These are phyloP conservation scores for Andrena bucephala DNA, from an alignment of 2,888 invertebrate species.

Conservation along the genomic window DNA sequence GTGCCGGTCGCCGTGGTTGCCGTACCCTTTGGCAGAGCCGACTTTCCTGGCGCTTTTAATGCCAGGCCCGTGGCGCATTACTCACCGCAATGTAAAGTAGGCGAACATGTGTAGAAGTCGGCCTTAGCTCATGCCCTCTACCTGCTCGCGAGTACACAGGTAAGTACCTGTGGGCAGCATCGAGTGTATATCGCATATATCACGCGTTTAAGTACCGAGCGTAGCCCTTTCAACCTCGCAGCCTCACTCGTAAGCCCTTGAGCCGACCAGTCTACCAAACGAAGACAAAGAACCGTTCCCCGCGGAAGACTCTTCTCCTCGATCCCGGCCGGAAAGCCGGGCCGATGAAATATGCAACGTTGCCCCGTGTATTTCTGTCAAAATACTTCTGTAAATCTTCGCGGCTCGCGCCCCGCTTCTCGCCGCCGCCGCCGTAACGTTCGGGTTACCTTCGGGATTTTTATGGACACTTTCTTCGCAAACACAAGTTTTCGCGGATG, in stretches of 20 bases:
- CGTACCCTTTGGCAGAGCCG: slow-evolving; percentile 61
- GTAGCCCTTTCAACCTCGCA: slow-evolving; percentile 59
- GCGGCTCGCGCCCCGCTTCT: slow-evolving; percentile 10
- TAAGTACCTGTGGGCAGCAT: slow-evolving; percentile 69
- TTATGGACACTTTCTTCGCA: background rate
- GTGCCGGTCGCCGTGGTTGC: slow-evolving; percentile 45
- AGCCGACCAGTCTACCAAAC: slow-evolving; percentile 42
- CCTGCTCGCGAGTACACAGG: slow-evolving; percentile 65
- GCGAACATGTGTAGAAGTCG: slow-evolving; percentile 70
- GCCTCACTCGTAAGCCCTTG: slow-evolving; percentile 47
- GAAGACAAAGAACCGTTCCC: slow-evolving; percentile 53
- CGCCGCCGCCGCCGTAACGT: background rate
- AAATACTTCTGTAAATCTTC: slow-evolving; percentile 52
- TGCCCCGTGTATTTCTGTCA: slow-evolving; percentile 58
- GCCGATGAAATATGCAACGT: slow-evolving; percentile 57
- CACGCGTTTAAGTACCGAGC: slow-evolving; percentile 71
- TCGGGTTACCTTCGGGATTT: background rate
- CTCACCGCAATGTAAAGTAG: slow-evolving; percentile 72
- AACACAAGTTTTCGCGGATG: background rate
- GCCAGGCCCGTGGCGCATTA: slow-evolving; percentile 66
- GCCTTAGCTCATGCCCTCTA: slow-evolving; percentile 44
- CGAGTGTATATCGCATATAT: slow-evolving; percentile 72
- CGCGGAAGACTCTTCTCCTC: slow-evolving; percentile 9
- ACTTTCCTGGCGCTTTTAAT: slow-evolving; percentile 71
- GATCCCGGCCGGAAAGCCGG: slow-evolving; percentile 45